Base-by-base conservation (phyloP, 2,797 vertebrate genomes). In the Lagodon rhomboides region DNA sequence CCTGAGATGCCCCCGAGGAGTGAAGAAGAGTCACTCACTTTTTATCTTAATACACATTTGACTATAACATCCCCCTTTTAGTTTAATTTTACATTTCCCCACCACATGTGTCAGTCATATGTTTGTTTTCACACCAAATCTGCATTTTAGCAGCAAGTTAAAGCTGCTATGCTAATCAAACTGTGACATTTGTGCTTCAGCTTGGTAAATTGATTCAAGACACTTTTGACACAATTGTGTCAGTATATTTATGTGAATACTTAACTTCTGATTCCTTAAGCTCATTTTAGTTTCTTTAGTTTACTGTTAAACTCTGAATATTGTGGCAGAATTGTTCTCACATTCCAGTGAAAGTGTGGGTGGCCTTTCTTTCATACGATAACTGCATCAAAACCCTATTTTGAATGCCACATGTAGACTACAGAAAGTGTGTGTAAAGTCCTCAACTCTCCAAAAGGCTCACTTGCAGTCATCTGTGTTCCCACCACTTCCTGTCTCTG, bases 401-500 rank as follows among this genome's bases (percentile, higher is more conserved):
- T 63, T 77, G 67, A 34, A 74, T 49, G 58, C 67, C 60, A 68
- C 20, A n/a, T 22, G 59, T 3, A 23, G 10, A 12, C 23, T 55
- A 12, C 25, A 56, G 44, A 54, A 58, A 68, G 56, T 68, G 54
- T 67, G 53, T 23, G 43, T 50, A 30, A 61, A 81, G 76, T 61
- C 47, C 71, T 68, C 46, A 62, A 27, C 56, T 62, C 75, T 68
- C 65, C 68, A 46, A 47, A 74, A 64, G 12, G 59, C 56, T 58
- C 13, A 68, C 62, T 64, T 63, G 63, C 47, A 44, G 49, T 85
- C 53, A 22, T 83, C 56, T 67, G 62, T 68, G 71, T 63, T 80
- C 85, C 75, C 72, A 87, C 84, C 73, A 81, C 87, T 86, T 89
- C 88, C 87, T 78, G 76, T 79, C 80, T 83, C 63, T 38, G 12